These are phyloP conservation scores for Fistularia tabacaria DNA, from an alignment of 2,797 vertebrate genomes.

Conservation along the genomic window DNA sequence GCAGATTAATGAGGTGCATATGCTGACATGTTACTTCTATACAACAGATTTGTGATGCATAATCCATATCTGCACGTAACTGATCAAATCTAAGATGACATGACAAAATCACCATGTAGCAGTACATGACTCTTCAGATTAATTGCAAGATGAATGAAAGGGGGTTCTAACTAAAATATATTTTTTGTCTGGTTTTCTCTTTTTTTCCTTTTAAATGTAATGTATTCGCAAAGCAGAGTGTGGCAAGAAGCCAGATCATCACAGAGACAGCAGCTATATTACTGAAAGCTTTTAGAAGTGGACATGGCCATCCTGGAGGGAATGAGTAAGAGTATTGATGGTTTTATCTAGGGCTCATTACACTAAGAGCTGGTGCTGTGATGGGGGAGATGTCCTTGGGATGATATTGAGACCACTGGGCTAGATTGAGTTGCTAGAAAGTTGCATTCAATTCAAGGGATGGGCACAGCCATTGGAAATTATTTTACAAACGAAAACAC, in stretches of 20 bases:
- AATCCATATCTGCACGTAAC: neutral
- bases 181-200: conserved; percentile 18
- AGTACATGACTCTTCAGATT: neutral
- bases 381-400: conserved; percentile 71
- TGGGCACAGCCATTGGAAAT: too few species aligned
- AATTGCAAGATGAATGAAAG: neutral
- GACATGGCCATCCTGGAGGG: conserved; percentile 48
- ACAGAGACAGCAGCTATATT: conserved; percentile 62
- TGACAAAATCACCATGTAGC: too few species aligned
- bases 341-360: conserved; percentile 80
- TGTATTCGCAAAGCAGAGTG: conserved; percentile 41
- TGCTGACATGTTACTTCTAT: neutral
- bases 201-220: conserved; percentile 44
- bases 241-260: conserved; percentile 72
- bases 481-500: neutral
- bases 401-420: conserved; percentile 63
- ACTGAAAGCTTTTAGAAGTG: conserved; percentile 78
- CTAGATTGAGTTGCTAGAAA: conserved; percentile 18
- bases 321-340: conserved; percentile 75
- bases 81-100: neutral
- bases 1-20: conserved; percentile 19
- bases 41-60: conserved; percentile 23
- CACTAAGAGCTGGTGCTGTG: conserved; percentile 72
- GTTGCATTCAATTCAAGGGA: conserved; percentile 18
- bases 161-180: conserved; percentile 38